Base-by-base conservation (phyloP, 2,888 invertebrate genomes). In the Eupsilia transversa region DNA sequence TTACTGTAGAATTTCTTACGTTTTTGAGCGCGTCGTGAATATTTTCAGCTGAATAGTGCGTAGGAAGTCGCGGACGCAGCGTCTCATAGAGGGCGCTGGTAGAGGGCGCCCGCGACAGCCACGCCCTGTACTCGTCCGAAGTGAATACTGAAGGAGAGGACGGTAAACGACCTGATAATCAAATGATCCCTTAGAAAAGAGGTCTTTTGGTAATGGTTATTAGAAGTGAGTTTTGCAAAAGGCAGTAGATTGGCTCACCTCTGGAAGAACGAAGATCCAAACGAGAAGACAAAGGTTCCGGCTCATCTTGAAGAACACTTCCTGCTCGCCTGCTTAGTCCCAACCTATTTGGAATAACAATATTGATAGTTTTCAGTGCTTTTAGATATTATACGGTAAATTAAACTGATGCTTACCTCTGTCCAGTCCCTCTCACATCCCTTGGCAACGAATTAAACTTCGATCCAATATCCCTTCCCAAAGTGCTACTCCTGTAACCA, bases 61-160 rank as follows among this genome's bases (percentile, higher is more conserved):
- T 96, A 86, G 98, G 98, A 79, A 98, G 97, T 63, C 98, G 98
- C 77, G 98, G 98, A 82, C 99, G 97, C 92, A 99, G 98, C 90
- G 98, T 98, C 92, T 99, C 99, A 93, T 99, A 99, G 87, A 99
- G 98, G 59, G 99, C 99, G 83, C 98, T 98, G 76, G 99, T 99
- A 79, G 99, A 99, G 1, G 98, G 98, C 17, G 98, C 98, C 69
- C 98, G 97, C 81, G 98, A 98, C 91, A 99, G 94, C 99, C 99
- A 99, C 86, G 99, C 98, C 86, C 99, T 97, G 93, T 99, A 99
- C 94, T 99, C 99, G 94, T 98, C 99, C 90, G 98, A 98, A 85
- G 98, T 98, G 96, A 99, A 99, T 93, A 98, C 97, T 90, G 97
- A 95, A 80, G 96, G 94, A 85, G 95, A 95, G 83, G 94, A 95